These are phyloP conservation scores for Hypsibius dujardini DNA, from an alignment of 1,140 invertebrate species.

Conservation along the genomic window DNA sequence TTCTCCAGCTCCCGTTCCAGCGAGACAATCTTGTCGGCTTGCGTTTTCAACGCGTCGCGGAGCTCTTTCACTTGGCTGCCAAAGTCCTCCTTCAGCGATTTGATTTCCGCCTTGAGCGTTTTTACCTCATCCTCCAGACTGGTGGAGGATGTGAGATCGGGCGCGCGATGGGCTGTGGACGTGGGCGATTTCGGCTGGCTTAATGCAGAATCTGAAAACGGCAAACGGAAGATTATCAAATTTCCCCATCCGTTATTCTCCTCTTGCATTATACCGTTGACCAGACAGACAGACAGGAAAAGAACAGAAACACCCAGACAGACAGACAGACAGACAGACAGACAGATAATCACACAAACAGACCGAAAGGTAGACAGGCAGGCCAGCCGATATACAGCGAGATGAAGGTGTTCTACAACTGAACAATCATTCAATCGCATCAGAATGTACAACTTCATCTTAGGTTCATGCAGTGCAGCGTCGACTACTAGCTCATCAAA, in stretches of 20 bases:
- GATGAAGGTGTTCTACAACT: neutral
- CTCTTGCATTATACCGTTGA: no score
- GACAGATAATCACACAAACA: no score
- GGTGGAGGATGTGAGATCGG: neutral
- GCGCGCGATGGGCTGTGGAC: neutral
- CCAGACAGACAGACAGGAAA: neutral
- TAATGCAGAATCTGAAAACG: neutral
- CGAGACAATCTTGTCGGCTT: neutral
- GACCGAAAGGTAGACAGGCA: no score
- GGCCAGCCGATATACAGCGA: neutral
- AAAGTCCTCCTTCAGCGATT: constrained; percentile 5
- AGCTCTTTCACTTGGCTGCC: neutral
- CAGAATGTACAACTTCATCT: no score
- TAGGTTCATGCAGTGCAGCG: no score
- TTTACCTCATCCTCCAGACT: neutral
- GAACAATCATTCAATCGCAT: no score
- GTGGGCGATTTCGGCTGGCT: neutral
- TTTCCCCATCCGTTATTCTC: no score
- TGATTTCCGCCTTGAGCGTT: constrained; percentile 1
- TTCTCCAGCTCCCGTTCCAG: no score
- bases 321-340: neutral
- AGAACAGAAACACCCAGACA: constrained; percentile 1
- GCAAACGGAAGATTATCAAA: neutral
- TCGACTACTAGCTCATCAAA: neutral
- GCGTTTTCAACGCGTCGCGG: neutral